Conservation (phyloP, 2,888 invertebrate species). For the Empis livida region DNA sequence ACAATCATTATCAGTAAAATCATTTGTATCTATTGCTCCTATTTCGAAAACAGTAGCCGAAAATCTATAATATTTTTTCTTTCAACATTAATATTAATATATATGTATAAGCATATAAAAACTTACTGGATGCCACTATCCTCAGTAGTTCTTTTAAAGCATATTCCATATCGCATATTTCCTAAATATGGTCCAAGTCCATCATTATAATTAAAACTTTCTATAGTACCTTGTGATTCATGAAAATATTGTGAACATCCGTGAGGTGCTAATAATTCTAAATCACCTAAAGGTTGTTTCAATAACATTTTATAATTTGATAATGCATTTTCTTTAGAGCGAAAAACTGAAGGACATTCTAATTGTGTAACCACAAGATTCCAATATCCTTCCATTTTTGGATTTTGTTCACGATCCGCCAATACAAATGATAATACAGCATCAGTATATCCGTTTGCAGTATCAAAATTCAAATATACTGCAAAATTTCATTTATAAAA, state of each 20-base stretch:
- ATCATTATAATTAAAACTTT: conserved; percentile 47
- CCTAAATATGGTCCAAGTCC: conserved; percentile 43
- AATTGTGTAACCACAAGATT: conserved; percentile 48
- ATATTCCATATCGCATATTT: conserved; percentile 47
- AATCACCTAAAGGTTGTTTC: conserved; percentile 19
- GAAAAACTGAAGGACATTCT: conserved; percentile 36
- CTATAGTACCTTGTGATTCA: conserved; percentile 41
- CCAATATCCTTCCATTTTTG: conserved; percentile 40
- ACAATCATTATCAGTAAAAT: conserved; percentile 38
- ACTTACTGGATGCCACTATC: conserved; percentile 26
- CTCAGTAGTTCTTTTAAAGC: conserved; percentile 38
- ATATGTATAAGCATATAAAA: background rate
- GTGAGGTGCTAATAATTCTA: conserved; percentile 40
- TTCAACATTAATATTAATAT: background rate
- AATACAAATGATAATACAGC: conserved; percentile 37
- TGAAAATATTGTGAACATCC: conserved; percentile 57
- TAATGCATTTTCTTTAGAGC: conserved; percentile 9
- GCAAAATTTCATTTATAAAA: background rate
- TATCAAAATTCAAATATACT: conserved; percentile 28
- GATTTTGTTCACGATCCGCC: conserved; percentile 31
- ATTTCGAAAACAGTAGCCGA: conserved; percentile 2
- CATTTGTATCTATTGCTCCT: background rate
- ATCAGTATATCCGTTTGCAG: conserved; percentile 22
- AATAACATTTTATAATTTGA: conserved; percentile 25
- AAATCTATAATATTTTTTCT: conserved; percentile 1